Base-by-base conservation (phyloP, 2,888 invertebrate species). In the Drosophila anceps region DNA sequence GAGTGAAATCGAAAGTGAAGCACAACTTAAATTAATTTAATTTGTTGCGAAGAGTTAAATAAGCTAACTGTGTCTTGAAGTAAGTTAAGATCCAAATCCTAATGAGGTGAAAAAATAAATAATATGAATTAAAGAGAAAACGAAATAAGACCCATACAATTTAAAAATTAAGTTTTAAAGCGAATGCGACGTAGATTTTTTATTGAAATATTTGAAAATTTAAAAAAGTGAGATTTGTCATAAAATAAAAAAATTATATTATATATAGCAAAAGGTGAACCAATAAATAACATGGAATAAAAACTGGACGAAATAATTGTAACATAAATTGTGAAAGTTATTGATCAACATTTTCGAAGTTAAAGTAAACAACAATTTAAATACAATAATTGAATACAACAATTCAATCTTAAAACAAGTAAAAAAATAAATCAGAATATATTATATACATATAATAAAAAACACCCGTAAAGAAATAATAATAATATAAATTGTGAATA, bases 121-220 rank as follows among this genome's bases (percentile, higher is more conserved):
- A 12, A 48, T 6, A 9, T 29, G 29, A 5, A 29, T n/a, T 46
- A 1, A 8, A 24, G 46, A 1, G 15, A 8, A 2, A 24, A 44
- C 2, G 44, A 24, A 46, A 46, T 46, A 27, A n/a, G 0, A 29
- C 0, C 27, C 27, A 48, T 27, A 15, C 15, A 15, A 18, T 50
- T 18, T 29, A n/a, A 29, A n/a, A 18, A 41, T 41, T 46, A 72
- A 71, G 41, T 37, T 18, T 46, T 20, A 0, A 24, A 64, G 39
- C 55, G 20, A 77, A 61, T 61, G 53, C 43, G 29, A 37, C 59
- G 18, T 20, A n/a, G 15, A 72, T 37, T 29, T 53, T 2, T 18
- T 39, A 27, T 18, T 67, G 37, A 9, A 31, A 20, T 29, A 20
- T 35, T 20, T 41, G 29, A 18, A 27, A 37, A 18, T 35, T 27